A percentile compares a stretch with the other conserved stretches of the same genome.
These are phyloP conservation scores for Megaleporinus macrocephalus DNA, from an alignment of 2,113 vertebrate species.

Conservation along the genomic window DNA sequence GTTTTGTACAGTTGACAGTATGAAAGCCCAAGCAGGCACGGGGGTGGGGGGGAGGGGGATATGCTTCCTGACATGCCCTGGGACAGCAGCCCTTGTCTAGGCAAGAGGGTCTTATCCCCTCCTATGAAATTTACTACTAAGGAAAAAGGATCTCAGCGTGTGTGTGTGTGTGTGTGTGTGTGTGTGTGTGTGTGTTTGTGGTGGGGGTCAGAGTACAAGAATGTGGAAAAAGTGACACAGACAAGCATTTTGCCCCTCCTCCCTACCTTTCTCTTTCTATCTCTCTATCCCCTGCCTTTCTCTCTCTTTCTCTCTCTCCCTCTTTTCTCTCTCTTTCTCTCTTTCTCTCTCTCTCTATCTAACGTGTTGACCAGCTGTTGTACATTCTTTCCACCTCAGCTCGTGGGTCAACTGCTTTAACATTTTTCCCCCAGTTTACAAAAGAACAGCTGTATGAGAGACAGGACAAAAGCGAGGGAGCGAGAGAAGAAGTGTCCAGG, in stretches of 20 bases:
- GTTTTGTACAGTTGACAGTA: background rate
- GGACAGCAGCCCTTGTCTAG: background rate
- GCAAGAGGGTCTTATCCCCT: background rate
- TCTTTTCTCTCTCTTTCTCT: background rate
- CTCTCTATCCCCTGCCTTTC: slow-evolving; percentile 23
- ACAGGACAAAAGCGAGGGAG: background rate
- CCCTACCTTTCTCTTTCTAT: slow-evolving; percentile 15
- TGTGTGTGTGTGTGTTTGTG: slow-evolving; percentile 21
- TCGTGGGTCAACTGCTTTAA: slow-evolving; percentile 39
- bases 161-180: background rate
- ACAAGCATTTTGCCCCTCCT: slow-evolving; percentile 9
- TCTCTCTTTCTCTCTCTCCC: background rate
- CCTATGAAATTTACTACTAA: background rate
- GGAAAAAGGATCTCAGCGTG: slow-evolving; percentile 8
- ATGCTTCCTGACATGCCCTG: background rate
- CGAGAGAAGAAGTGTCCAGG: background rate
- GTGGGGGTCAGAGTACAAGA: slow-evolving; percentile 34
- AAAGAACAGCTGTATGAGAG: background rate
- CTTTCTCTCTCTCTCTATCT: slow-evolving; percentile 12
- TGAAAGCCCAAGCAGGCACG: background rate
- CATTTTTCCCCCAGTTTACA: slow-evolving; percentile 33
- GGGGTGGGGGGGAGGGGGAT: too few relatives aligned
- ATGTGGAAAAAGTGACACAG: slow-evolving; percentile 44
- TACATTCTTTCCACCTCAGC: slow-evolving; percentile 43
- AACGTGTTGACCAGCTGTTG: slow-evolving; percentile 47